These are phyloP conservation scores for Eudemis profundana DNA, from an alignment of 2,888 invertebrate genomes.

Conservation along the genomic window DNA sequence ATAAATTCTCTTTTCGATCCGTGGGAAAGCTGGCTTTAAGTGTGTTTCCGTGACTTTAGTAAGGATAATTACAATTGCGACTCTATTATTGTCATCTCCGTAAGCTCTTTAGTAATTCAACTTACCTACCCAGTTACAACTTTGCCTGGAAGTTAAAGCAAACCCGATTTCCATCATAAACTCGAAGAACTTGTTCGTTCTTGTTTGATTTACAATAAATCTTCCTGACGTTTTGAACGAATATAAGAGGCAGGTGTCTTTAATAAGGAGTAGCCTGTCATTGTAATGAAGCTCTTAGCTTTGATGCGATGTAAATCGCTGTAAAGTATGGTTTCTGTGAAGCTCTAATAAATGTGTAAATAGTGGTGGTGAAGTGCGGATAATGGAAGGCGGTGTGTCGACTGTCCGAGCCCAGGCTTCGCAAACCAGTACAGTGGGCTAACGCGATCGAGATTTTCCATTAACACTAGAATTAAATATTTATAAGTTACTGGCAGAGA, in stretches of 20 bases:
- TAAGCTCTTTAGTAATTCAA: background rate
- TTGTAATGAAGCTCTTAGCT: conserved; percentile 43
- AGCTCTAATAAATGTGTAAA: conserved; percentile 50
- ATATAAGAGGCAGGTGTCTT: conserved; percentile 38
- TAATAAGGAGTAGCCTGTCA: conserved; percentile 41
- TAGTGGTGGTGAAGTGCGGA: conserved; percentile 49
- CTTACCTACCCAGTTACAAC: background rate
- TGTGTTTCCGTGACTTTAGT: conserved; percentile 29
- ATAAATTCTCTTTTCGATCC: conserved; percentile 34
- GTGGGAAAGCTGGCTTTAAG: conserved; percentile 34
- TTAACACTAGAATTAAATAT: background rate
- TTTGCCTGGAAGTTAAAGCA: conserved; percentile 11
- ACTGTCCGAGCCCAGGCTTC: conserved; percentile 13
- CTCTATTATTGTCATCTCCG: conserved; percentile 1
- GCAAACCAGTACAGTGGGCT: conserved; percentile 32
- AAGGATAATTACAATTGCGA: conserved; percentile 12
- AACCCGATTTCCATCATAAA: conserved; percentile 9
- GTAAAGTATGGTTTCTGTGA: conserved; percentile 50
- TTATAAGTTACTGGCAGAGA: background rate
- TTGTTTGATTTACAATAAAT: conserved; percentile 38
- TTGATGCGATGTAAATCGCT: conserved; percentile 41
- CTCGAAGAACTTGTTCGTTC: background rate
- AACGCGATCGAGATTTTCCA: too few relatives aligned
- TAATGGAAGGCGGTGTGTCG: conserved; percentile 50
- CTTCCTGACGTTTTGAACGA: conserved; percentile 19